These are phyloP conservation scores for Elmis aenea DNA, from an alignment of 2,888 invertebrate species.

Conservation along the genomic window DNA sequence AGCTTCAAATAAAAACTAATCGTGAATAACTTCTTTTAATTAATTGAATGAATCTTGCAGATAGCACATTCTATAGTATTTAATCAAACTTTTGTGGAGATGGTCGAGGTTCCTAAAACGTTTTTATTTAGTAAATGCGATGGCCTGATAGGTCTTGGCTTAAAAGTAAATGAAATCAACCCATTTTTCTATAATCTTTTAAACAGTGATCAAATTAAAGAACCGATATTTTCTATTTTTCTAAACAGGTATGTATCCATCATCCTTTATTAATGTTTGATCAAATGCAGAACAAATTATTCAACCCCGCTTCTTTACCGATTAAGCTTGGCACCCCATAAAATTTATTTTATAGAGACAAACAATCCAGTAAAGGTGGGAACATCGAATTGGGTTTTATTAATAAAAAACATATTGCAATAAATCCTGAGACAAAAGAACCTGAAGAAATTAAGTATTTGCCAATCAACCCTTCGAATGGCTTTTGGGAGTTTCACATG, in stretches of 20 bases:
- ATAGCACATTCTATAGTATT: slow-evolving; percentile 52
- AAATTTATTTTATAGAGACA: slow-evolving; percentile 54
- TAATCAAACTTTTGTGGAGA: slow-evolving; percentile 68
- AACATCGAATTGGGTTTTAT: slow-evolving; percentile 58
- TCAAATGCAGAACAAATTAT: slow-evolving; percentile 1
- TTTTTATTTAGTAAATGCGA: slow-evolving; percentile 66
- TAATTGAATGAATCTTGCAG: slow-evolving; percentile 38
- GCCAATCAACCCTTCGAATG: slow-evolving; percentile 51
- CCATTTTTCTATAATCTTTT: slow-evolving; percentile 65
- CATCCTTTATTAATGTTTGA: slow-evolving; percentile 1
- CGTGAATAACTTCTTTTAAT: slow-evolving; percentile 2
- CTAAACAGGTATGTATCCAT: slow-evolving; percentile 55
- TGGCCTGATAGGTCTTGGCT: slow-evolving; percentile 65
- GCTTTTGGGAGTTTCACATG: slow-evolving; percentile 67
- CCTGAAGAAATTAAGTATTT: slow-evolving; percentile 57
- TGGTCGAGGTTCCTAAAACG: slow-evolving; percentile 58
- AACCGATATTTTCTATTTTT: slow-evolving; percentile 64
- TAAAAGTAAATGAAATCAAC: slow-evolving; percentile 49
- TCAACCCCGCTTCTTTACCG: slow-evolving; percentile 17
- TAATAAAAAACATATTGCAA: slow-evolving; percentile 55
- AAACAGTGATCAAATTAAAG: slow-evolving; percentile 47
- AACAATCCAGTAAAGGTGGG: slow-evolving; percentile 51
- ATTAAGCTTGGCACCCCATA: too few species aligned
- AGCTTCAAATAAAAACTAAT: not conserved
- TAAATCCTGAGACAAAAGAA: slow-evolving; percentile 24